Base-by-base conservation (phyloP, 2,888 invertebrate genomes). In the Ophion obscuratus region DNA sequence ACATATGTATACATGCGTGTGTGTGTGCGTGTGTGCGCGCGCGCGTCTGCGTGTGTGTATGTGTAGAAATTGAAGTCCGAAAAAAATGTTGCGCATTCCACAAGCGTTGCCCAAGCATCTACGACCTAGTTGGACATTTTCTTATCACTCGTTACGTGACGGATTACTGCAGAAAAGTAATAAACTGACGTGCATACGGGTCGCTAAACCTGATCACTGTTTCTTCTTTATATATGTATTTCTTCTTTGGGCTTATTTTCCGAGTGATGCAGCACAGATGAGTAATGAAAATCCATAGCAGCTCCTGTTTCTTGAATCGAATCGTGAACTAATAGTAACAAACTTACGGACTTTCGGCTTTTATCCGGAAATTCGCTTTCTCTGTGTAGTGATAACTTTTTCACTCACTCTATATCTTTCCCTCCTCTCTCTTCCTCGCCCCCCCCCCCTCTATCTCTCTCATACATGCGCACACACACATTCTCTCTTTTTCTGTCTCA, bases 171-270 rank as follows among this genome's bases (percentile, higher is more conserved):
- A 85, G 76, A 68, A 78, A 66, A 85, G 84, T 85, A 86, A 88
- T 89, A 90, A 90, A 90, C 92, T 89, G 87, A 84, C 71, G 85
- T 66, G 77, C 89, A 92, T 92, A 91, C 92, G 92, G 92, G 92
- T 89, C 83, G 83, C 53, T 61, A 61, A 71, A 20, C 24, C 10
- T 64, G 64, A 59, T 76, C 36, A 40, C 20, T 27, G 24, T 57
- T 57, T 14, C 40, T 36, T n/a, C 17, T 44, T 20, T 36, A 59
- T 62, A 53, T 62, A 62, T 17, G 36, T 59, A 73, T 44, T 57
- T 17, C 2, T 73, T 73, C 20, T 36, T 36, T 17, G 20, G 17
- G 14, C n/a, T 31, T 7, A n/a, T 31, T 31, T 14, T 17, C 17
- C 27, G 44, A 31, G 1, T 9, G 31, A 47, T 31, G 44, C 7